Evolutionary conservation across 2,888 invertebrate genomes (phyloP).

Genomic region (Diadromus collaris): DNA sequence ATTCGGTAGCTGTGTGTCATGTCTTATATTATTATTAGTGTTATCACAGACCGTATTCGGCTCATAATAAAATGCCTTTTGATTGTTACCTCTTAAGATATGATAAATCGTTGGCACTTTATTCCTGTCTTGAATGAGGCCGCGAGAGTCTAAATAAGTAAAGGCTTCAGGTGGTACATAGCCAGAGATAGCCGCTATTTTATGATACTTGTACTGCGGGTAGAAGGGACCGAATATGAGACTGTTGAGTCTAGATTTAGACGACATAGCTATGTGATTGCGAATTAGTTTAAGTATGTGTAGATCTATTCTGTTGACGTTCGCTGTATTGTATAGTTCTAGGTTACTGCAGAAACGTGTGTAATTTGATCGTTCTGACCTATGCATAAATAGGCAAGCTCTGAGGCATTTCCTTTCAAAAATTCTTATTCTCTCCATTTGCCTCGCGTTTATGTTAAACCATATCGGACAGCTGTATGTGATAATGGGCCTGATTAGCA

Average conservation of each 20-base stretch:
- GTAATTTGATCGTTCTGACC: not conserved
- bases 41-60: too few species aligned
- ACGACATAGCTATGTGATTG: not conserved
- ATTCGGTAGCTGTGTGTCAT: too few species aligned
- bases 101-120: too few species aligned
- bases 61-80: too few species aligned
- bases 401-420: not conserved
- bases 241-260: conserved; percentile 13
- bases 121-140: too few species aligned
- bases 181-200: too few species aligned
- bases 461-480: not conserved
- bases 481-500: not conserved
- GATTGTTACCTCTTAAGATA: too few species aligned
- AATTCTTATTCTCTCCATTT: not conserved
- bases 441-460: not conserved
- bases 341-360: not conserved
- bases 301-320: not conserved
- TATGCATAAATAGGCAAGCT: not conserved
- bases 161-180: too few species aligned
- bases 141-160: too few species aligned
- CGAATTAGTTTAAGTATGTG: not conserved
- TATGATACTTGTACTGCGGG: too few species aligned
- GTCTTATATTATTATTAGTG: too few species aligned
- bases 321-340: not conserved
- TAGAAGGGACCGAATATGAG: not conserved